Percentiles rank a stretch among this genome's conserved stretches.
These are phyloP conservation scores for Callocephalon fimbriatum DNA, from an alignment of 2,113 vertebrate genomes.

Conservation along the genomic window DNA sequence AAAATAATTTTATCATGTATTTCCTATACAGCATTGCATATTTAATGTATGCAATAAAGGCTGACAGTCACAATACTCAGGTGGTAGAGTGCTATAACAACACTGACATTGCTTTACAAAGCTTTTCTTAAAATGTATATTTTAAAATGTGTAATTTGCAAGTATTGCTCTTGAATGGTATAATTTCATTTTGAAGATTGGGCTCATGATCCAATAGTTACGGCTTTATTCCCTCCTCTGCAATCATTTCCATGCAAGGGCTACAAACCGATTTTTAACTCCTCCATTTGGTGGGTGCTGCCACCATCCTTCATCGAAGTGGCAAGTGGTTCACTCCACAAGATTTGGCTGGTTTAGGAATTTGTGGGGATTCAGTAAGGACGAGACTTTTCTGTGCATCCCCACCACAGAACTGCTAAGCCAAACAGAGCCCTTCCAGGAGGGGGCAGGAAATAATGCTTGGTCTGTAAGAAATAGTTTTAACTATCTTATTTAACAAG, in stretches of 20 bases:
- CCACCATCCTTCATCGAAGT: not conserved
- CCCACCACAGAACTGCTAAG: not conserved
- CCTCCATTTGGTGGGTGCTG: not conserved
- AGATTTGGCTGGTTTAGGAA: not conserved
- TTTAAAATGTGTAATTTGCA: not conserved
- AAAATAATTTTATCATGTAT: not conserved
- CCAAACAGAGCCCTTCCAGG: not conserved
- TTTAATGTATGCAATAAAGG: not conserved
- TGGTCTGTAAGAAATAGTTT: not conserved
- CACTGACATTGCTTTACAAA: not conserved
- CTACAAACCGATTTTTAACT: not conserved
- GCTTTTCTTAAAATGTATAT: not conserved
- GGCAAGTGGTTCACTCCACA: not conserved
- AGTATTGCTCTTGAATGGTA: not conserved
- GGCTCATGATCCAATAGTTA: not conserved
- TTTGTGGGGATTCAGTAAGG: not conserved
- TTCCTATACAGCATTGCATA: not conserved
- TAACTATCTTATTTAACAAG: not conserved
- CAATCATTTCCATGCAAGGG: not conserved
- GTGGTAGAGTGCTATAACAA: not conserved
- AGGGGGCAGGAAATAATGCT: not conserved
- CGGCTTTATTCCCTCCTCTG: not conserved
- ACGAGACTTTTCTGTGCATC: not conserved
- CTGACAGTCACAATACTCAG: not conserved
- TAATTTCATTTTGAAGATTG: not conserved